A percentile compares a stretch with the other conserved stretches of the same genome.
These are phyloP conservation scores for Epinotia brunnichana DNA, from an alignment of 2,888 invertebrate species.

Conservation along the genomic window DNA sequence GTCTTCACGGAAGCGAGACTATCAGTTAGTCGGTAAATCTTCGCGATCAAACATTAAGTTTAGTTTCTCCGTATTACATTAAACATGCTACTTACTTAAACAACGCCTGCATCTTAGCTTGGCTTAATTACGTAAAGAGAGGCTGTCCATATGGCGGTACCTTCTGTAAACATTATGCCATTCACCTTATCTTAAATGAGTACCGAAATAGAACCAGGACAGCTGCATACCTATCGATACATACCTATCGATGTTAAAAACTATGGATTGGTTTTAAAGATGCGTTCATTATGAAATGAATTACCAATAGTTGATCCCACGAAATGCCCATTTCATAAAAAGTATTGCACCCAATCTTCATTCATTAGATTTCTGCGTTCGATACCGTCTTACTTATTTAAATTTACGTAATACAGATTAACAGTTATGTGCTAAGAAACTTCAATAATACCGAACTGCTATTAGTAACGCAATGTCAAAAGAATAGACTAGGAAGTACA, in stretches of 20 bases:
- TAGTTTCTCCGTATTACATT: constrained; percentile 27
- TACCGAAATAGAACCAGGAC: constrained; percentile 44
- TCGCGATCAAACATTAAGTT: constrained; percentile 9
- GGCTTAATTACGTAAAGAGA: constrained; percentile 39
- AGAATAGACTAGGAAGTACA: not conserved
- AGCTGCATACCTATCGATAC: not conserved
- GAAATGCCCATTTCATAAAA: not conserved
- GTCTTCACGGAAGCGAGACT: not conserved
- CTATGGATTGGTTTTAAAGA: not conserved
- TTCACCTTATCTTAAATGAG: constrained; percentile 47
- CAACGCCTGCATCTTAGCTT: constrained; percentile 18
- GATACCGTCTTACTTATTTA: constrained; percentile 1
- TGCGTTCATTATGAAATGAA: not conserved
- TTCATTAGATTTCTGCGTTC: constrained; percentile 15
- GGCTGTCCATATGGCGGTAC: constrained; percentile 40
- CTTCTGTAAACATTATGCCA: constrained; percentile 44
- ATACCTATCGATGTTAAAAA: not conserved
- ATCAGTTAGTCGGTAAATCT: constrained; percentile 5
- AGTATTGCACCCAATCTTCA: constrained; percentile 1
- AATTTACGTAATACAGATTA: constrained; percentile 33
- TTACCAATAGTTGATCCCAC: not conserved
- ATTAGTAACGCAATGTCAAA: constrained; percentile 8
- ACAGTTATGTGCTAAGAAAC: constrained; percentile 10
- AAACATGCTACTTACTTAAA: constrained; percentile 20
- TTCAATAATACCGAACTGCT: not conserved